Conservation (phyloP, 1,140 invertebrate genomes). For the Zaprionus ghesquierei region DNA sequence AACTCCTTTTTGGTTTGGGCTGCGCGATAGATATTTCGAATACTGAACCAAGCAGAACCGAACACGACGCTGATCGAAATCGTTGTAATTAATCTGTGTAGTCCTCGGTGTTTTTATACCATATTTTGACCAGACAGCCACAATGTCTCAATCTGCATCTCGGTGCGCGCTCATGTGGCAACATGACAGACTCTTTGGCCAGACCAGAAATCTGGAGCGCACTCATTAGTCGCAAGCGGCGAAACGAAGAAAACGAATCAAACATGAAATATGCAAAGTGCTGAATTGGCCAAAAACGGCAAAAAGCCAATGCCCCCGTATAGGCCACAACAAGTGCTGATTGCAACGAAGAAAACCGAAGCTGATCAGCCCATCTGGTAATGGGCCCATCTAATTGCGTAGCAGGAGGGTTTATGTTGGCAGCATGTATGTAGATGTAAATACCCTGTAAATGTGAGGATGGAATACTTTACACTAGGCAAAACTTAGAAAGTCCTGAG, state of each 20-base stretch:
- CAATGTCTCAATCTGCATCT: slow-evolving; percentile 29
- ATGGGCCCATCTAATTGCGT: slow-evolving; percentile 3
- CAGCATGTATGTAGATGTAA: neutral
- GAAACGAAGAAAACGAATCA: slow-evolving; percentile 56
- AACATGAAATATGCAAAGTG: slow-evolving; percentile 69
- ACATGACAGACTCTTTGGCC: slow-evolving; percentile 35
- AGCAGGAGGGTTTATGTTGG: neutral
- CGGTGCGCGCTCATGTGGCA: slow-evolving; percentile 58
- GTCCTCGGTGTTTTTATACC: slow-evolving; percentile 68
- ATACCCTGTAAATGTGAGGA: neutral
- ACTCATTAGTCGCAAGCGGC: slow-evolving; percentile 61
- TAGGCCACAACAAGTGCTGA: neutral
- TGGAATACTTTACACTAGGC: no score
- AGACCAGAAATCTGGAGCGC: slow-evolving; percentile 50
- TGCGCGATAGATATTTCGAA: neutral
- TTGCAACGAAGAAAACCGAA: neutral
- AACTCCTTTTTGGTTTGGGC: neutral
- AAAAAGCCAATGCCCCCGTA: neutral
- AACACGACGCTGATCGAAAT: slow-evolving; percentile 58
- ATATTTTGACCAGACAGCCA: slow-evolving; percentile 28
- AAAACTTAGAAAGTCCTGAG: no score
- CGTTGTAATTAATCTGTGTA: slow-evolving; percentile 67
- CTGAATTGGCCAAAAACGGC: slow-evolving; percentile 32
- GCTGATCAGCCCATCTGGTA: neutral
- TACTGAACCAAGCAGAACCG: slow-evolving; percentile 34